Conservation (phyloP, 2,888 invertebrate genomes). For the Aporophyla lueneburgensis region DNA sequence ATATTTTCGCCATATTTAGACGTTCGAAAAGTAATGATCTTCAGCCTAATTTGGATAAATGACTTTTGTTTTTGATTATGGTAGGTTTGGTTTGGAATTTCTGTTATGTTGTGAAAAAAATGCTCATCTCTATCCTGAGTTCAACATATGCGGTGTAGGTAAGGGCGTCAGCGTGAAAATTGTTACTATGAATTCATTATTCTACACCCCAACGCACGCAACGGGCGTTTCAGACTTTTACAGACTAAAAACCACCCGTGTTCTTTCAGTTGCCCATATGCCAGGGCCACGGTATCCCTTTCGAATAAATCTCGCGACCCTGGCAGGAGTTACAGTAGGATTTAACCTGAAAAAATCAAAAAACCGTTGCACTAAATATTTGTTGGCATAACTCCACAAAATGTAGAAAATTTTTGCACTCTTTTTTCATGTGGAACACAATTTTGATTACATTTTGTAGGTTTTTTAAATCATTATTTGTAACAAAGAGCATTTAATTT, state of each 20-base stretch:
- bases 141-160: neutral
- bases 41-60: no score
- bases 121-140: neutral
- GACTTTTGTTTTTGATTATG: no score
- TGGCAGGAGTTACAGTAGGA: no score
- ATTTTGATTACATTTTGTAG: neutral
- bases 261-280: no score
- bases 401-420: neutral
- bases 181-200: neutral
- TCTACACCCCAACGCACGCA: neutral
- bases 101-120: neutral
- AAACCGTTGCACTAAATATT: neutral
- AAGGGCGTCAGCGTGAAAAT: neutral
- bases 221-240: no score
- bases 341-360: no score
- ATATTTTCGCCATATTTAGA: neutral
- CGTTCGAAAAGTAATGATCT: no score
- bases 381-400: neutral
- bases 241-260: no score
- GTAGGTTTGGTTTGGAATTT: neutral
- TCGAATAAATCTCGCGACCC: no score
- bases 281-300: no score
- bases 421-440: neutral
- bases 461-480: neutral
- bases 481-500: neutral